Conservation (phyloP, 1,140 invertebrate species). For the Trichoplusia ni region DNA sequence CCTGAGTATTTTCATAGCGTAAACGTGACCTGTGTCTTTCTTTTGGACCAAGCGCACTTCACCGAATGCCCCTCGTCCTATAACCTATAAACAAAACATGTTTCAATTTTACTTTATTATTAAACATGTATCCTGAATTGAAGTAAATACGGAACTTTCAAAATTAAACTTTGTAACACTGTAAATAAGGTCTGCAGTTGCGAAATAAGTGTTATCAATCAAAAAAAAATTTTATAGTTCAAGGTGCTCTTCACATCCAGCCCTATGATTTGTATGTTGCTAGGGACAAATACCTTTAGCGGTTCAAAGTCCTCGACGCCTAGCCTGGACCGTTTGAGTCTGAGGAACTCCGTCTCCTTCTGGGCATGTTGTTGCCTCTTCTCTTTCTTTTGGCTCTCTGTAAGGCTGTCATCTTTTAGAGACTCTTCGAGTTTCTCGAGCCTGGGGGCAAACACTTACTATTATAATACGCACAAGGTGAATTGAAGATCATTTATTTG, state of each 20-base stretch:
- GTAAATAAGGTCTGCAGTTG: too few species aligned
- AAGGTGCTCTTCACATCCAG: too few species aligned
- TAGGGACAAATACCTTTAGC: constrained; percentile 87
- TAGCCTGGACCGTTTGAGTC: constrained; percentile 96
- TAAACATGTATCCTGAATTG: too few species aligned
- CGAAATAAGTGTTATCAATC: too few species aligned
- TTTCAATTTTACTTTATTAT: background rate
- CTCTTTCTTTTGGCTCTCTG: constrained; percentile 92
- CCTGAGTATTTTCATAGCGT: constrained; percentile 99
- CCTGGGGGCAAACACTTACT: constrained; percentile 60
- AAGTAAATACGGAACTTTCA: too few species aligned
- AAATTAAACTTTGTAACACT: too few species aligned
- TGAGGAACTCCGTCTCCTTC: constrained; percentile 98
- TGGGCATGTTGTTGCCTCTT: constrained; percentile 97
- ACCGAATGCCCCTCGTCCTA: constrained; percentile 98
- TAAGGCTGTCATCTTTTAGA: constrained; percentile 95
- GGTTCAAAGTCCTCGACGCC: constrained; percentile 99
- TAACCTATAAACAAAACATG: constrained; percentile 82
- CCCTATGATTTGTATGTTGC: too few species aligned
- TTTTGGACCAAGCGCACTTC: constrained; percentile 99
- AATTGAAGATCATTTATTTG: too few species aligned
- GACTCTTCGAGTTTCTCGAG: constrained; percentile 96
- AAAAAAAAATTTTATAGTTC: too few species aligned
- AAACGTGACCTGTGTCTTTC: constrained; percentile 99
- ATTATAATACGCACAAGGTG: too few species aligned